phyloP scores from a whole-genome alignment of 2,888 invertebrate species.

The Coelopa pilipes region DNA sequence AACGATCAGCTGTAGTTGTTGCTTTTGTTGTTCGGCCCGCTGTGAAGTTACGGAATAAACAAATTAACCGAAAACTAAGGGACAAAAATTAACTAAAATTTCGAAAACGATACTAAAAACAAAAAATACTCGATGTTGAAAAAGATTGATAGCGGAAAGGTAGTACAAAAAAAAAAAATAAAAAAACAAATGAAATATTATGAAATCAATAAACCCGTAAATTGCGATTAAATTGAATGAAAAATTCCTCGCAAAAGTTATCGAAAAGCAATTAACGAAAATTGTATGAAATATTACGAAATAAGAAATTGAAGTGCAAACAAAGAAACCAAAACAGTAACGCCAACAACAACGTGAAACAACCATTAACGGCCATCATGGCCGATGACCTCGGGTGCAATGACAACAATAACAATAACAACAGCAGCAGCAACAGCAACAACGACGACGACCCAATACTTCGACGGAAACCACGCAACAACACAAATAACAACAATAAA shows the following conservation, averaged over 20 bases:
- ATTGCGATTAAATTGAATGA: conserved; percentile 22
- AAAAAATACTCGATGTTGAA: neutral
- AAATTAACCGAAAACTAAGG: neutral
- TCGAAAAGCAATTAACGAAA: too few relatives aligned
- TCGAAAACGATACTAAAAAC: neutral
- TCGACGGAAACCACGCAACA: too few relatives aligned
- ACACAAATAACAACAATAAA: neutral
- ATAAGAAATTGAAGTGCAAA: too few relatives aligned
- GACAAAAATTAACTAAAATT: neutral
- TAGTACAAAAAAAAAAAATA: conserved; percentile 11
- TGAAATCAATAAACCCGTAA: neutral
- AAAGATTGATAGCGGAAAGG: neutral
- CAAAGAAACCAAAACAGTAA: too few relatives aligned
- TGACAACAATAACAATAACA: too few relatives aligned
- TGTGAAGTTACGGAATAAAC: neutral
- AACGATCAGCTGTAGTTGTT: conserved; percentile 37
- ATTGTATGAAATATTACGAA: too few relatives aligned
- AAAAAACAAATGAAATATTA: neutral
- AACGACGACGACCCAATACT: too few relatives aligned
- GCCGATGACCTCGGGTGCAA: neutral
- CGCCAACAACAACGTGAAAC: neutral
- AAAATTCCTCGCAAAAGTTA: neutral
- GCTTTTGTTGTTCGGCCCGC: neutral
- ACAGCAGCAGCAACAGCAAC: too few relatives aligned
- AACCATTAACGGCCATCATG: conserved; percentile 33